Evolutionary conservation across 2,113 vertebrate species (phyloP), one percentile per base, ranked within the genome.

Genomic region (Turnix velox): DNA sequence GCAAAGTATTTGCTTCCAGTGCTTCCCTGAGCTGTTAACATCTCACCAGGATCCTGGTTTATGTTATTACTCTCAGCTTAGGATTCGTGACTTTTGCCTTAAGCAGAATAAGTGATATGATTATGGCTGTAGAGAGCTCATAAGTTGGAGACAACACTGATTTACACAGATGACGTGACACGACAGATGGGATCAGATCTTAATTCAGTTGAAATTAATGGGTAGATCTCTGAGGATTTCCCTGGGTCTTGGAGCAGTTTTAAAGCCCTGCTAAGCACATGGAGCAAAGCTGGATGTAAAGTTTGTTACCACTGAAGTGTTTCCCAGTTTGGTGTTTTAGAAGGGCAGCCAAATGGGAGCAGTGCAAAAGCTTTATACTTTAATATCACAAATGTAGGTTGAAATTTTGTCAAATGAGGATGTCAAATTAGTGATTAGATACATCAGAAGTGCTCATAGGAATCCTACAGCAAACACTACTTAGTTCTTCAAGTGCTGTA

Each of bases 21-120:
- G 43, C 62, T 90, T 83, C 78, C 42, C 43, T 59, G 74, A 58
- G 35, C 67, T 84, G 86, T 87, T 63, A 90, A 49, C 77, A 35
- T 79, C 84, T 58, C 45, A 71, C 25, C 76, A 45, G 69, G 24
- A 68, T 92, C 40, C 87, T 91, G 93, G 73, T 84, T 91, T 87
- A 40, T 94, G 77, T 69, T 82, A 52, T 72, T 84, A 72, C 77
- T 0, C 0, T 84, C 69, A 91, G 61, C 18, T 88, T 84, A 74
- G 68, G 80, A 91, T 91, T 87, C 52, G 35, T 84, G n/a, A 63
- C 20, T 95, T 89, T 91, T 89, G 92, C 86, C 83, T 92, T 80
- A 39, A 46, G 90, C 80, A 84, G 78, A 82, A 72, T 65, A 85
- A 75, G 73, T 79, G 75, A 88, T 88, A 49, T 25, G 30, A 83